These are phyloP conservation scores for Aphidius colemani DNA, from an alignment of 2,888 invertebrate genomes.

Conservation along the genomic window DNA sequence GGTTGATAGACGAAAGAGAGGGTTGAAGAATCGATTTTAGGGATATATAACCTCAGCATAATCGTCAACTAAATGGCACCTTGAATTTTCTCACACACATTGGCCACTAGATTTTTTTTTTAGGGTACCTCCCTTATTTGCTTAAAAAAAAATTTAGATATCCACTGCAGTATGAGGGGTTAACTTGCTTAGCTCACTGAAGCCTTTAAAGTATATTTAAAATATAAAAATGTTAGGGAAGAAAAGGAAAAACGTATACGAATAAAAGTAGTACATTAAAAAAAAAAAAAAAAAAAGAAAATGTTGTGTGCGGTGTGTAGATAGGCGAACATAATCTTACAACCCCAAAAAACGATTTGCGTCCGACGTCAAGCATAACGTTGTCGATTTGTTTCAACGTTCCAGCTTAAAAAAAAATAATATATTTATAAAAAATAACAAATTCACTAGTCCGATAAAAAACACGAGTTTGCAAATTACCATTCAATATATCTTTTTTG, in stretches of 20 bases:
- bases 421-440: constrained; percentile 1
- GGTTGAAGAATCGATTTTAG: constrained; percentile 28
- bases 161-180: constrained; percentile 15
- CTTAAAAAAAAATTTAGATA: constrained; percentile 21
- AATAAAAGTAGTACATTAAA: constrained; percentile 6
- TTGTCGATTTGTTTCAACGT: constrained; percentile 38
- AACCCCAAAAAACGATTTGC: constrained; percentile 33
- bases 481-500: neutral
- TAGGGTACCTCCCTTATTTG: constrained; percentile 36
- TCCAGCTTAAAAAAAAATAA: neutral
- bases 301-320: constrained; percentile 36
- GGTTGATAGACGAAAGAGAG: constrained; percentile 5
- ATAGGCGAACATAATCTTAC: constrained; percentile 39
- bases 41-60: constrained; percentile 28
- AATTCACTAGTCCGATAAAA: constrained; percentile 32
- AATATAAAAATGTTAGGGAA: neutral
- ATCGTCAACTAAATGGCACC: constrained; percentile 27
- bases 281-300: constrained; percentile 11
- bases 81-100: constrained; percentile 27
- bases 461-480: too few species aligned
- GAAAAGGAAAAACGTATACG: constrained; percentile 22
- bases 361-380: constrained; percentile 31
- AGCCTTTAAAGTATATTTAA: too few species aligned
- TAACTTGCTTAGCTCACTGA: too few species aligned
- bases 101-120: constrained; percentile 6